Base-by-base conservation (phyloP, 2,888 invertebrate genomes). In the Drosophila anomelani region DNA sequence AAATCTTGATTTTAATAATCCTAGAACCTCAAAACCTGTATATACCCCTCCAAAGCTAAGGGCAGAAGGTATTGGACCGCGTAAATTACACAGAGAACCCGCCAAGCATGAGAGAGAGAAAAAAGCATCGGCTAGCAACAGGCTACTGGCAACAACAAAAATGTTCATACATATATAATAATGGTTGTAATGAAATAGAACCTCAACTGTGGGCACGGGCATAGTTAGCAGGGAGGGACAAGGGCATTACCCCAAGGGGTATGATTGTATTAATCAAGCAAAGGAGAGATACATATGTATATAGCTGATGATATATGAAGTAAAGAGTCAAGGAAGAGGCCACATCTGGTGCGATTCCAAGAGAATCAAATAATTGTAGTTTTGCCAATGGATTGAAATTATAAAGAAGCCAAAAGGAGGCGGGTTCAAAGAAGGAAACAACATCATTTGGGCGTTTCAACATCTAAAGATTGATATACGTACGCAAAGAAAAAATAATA, bases 131-230 rank as follows among this genome's bases (percentile, higher is more conserved):
- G 82, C 57, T 80, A 70, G 85, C 80, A 82, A 82, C 80, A 85
- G 77, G 79, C 70, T 10, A 39, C 46, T 41, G 41, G 60, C 66
- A 80, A 78, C 82, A 68, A 79, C 68, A 78, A 67, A 77, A 72
- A 70, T 57, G 32, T 62, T 43, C 62, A 75, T 76, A 77, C 12
- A 34, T 36, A 41, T 17, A 77, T 76, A 75, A 77, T 77, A 75
- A 77, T 71, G 77, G 77, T 73, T 72, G 81, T 75, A 79, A 67
- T 76, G 66, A 79, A 82, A 82, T 70, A 66, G 74, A 72, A 76
- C 51, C 61, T 54, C 58, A 61, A 72, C 64, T 60, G 39, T 26
- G 41, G 36, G 17, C 0, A 36, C 46, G 47, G 23, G 34, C 55
- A 29, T 20, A 49, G 55, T 36, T 43, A 56, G 49, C 38, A 64